These are phyloP conservation scores for Delphinus delphis DNA, from an alignment of 2,113 vertebrate genomes.

Conservation along the genomic window DNA sequence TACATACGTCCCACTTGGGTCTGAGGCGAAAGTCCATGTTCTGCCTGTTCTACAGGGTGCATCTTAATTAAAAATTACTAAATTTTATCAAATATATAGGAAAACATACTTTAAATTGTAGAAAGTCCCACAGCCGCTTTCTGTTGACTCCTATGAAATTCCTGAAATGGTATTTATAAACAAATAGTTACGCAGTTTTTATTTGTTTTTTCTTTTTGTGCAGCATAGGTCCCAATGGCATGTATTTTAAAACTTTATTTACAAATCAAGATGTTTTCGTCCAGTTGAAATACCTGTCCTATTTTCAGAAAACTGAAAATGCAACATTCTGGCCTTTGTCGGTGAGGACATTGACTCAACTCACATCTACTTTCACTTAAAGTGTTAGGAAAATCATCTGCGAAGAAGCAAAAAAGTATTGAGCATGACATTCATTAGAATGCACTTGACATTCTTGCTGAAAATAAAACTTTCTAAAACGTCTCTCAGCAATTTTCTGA, in stretches of 20 bases:
- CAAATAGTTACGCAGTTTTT: background rate
- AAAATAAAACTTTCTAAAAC: conserved; percentile 54
- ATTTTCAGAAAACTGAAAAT: conserved; percentile 6
- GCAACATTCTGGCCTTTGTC: background rate
- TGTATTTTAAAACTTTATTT: background rate
- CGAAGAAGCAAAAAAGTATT: background rate
- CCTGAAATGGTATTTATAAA: background rate
- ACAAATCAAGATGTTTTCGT: background rate
- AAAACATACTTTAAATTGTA: background rate
- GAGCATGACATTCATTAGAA: background rate
- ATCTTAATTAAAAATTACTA: background rate
- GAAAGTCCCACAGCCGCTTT: background rate
- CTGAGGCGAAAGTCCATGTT: background rate
- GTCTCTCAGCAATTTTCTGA: conserved; percentile 51
- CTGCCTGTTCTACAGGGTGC: background rate
- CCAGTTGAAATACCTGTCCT: background rate
- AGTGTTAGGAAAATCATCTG: background rate
- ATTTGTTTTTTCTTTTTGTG: background rate
- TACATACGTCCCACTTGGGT: no score
- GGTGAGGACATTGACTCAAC: background rate
- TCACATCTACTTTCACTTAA: background rate
- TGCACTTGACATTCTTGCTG: conserved; percentile 30
- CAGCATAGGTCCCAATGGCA: background rate
- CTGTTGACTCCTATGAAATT: background rate
- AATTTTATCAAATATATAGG: background rate